Percentiles rank a stretch among this genome's conserved stretches.
These are phyloP conservation scores for Dryas iulia DNA, from an alignment of 1,140 invertebrate species.

Conservation along the genomic window DNA sequence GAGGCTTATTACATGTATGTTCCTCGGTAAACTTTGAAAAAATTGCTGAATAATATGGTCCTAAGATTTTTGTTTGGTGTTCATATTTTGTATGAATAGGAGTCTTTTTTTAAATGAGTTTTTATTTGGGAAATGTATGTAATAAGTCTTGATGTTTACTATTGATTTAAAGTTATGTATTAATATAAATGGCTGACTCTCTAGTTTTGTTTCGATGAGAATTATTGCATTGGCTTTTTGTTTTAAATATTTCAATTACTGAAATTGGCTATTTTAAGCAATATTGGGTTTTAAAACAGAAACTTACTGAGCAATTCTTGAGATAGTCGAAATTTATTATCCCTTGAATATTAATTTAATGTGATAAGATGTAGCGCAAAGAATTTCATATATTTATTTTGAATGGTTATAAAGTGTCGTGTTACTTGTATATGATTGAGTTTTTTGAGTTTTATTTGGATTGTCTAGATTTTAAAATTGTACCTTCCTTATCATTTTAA, in stretches of 20 bases:
- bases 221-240: not conserved
- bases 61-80: no score
- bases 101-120: no score
- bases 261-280: no score
- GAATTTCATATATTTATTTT: not conserved
- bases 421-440: not conserved
- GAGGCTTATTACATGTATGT: not conserved
- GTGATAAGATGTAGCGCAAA: not conserved
- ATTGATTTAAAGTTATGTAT: not conserved
- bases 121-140: no score
- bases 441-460: not conserved
- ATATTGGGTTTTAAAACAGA: not conserved
- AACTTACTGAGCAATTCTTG: not conserved
- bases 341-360: not conserved
- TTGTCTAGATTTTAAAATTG: not conserved
- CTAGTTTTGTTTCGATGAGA: not conserved
- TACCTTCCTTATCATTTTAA: not conserved
- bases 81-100: no score
- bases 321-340: not conserved
- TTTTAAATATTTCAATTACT: no score
- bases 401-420: not conserved
- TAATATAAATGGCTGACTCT: not conserved
- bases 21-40: not conserved
- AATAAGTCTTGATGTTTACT: not conserved
- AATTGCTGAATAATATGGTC: no score